phyloP scores from a whole-genome alignment of 2,113 vertebrate species.

The Malurus melanocephalus region DNA sequence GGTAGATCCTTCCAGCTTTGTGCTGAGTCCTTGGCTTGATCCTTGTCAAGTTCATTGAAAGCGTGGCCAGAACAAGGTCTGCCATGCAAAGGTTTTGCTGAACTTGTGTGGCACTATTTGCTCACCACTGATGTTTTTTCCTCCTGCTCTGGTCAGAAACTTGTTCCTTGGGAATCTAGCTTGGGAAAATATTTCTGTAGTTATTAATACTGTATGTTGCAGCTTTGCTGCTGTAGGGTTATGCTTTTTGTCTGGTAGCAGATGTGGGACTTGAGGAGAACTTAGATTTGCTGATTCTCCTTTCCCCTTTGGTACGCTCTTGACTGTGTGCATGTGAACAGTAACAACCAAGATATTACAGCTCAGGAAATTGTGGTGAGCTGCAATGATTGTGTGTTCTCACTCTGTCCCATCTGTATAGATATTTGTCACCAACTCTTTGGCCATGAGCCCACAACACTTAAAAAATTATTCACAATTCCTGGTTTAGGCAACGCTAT shows the following conservation, averaged over 20 bases:
- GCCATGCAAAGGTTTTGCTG: not conserved
- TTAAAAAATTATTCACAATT: not conserved
- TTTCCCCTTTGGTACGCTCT: not conserved
- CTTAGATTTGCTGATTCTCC: not conserved
- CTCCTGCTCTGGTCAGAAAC: not conserved
- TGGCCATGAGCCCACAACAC: not conserved
- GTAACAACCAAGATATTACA: not conserved
- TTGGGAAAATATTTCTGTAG: not conserved
- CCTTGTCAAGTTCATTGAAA: not conserved
- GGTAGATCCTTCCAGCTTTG: not conserved
- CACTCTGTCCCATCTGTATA: not conserved
- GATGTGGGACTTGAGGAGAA: not conserved
- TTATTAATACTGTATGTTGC: not conserved
- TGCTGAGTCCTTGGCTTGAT: not conserved
- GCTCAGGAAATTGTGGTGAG: not conserved
- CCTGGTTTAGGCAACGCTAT: not conserved
- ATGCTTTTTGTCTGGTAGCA: not conserved
- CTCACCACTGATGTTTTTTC: not conserved
- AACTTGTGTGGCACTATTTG: not conserved
- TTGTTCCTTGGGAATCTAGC: not conserved
- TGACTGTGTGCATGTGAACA: accelerated
- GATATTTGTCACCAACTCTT: not conserved
- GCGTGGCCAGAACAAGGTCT: not conserved
- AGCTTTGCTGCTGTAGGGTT: not conserved
- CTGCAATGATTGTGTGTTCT: not conserved